phyloP scores from a whole-genome alignment of 1,140 invertebrate genomes.

The Bombus fervidus region DNA sequence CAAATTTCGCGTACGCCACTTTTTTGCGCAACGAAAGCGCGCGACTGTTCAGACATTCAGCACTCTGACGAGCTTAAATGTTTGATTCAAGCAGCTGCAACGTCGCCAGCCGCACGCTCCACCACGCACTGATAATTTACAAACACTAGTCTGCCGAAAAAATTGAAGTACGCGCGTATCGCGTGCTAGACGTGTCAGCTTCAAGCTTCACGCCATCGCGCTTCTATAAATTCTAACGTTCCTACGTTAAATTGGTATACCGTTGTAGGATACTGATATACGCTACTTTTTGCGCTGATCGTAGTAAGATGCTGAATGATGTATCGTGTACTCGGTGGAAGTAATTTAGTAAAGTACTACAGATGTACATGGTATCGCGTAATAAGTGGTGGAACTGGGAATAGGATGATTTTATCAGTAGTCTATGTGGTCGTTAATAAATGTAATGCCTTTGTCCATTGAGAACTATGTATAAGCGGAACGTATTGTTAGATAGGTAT shows the following conservation, averaged over 20 bases:
- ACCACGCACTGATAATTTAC: slow-evolving; percentile 27
- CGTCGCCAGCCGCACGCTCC: slow-evolving; percentile 4
- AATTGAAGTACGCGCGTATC: not conserved
- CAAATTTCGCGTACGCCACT: not conserved
- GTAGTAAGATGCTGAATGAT: no score
- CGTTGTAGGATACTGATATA: no score
- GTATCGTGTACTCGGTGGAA: no score
- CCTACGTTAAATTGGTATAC: not conserved
- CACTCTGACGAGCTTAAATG: slow-evolving; percentile 50
- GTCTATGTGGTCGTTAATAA: not conserved
- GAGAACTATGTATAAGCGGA: no score
- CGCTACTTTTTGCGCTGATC: no score
- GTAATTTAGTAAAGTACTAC: no score
- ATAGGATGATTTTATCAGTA: not conserved
- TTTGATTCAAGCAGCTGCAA: slow-evolving; percentile 52
- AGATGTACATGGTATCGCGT: no score
- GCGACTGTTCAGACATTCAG: slow-evolving; percentile 54
- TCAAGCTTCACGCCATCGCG: not conserved
- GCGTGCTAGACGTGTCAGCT: not conserved
- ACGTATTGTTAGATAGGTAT: no score
- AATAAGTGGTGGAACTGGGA: no score
- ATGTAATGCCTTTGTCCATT: no score
- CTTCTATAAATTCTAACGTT: not conserved
- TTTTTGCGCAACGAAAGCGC: slow-evolving; percentile 44
- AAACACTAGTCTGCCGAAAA: not conserved